Percentiles rank a stretch among this genome's conserved stretches.
Conservation (phyloP, 2,113 vertebrate genomes). For the Rattus rattus region DNA sequence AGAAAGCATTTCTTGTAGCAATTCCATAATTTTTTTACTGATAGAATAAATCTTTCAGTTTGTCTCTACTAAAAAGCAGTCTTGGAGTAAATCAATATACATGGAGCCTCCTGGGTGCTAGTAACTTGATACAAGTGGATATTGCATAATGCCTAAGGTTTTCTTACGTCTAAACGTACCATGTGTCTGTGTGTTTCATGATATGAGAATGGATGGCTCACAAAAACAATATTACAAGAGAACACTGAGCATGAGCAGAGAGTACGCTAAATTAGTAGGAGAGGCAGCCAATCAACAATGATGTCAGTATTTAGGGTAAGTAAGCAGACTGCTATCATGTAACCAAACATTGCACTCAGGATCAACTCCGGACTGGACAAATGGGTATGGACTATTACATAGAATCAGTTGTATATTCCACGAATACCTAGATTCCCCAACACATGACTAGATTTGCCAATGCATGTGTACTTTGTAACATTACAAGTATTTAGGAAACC, state of each 20-base stretch:
- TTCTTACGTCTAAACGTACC: neutral
- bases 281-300: neutral
- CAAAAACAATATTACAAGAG: neutral
- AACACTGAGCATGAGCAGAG: neutral
- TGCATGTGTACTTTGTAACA: neutral
- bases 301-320: neutral
- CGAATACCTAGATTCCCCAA: neutral
- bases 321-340: neutral
- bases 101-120: neutral
- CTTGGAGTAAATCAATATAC: neutral
- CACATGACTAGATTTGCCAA: neutral
- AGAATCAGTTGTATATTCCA: neutral
- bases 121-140: neutral
- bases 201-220: neutral
- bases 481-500: too few relatives aligned
- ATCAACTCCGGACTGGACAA: neutral
- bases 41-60: conserved; percentile 9
- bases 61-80: neutral
- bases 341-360: neutral
- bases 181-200: neutral
- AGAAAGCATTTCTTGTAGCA: neutral
- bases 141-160: neutral
- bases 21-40: neutral
- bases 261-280: neutral
- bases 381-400: neutral